Percentiles rank a stretch among this genome's conserved stretches.
Conservation (phyloP, 1,140 invertebrate species). For the Cherax destructor region DNA sequence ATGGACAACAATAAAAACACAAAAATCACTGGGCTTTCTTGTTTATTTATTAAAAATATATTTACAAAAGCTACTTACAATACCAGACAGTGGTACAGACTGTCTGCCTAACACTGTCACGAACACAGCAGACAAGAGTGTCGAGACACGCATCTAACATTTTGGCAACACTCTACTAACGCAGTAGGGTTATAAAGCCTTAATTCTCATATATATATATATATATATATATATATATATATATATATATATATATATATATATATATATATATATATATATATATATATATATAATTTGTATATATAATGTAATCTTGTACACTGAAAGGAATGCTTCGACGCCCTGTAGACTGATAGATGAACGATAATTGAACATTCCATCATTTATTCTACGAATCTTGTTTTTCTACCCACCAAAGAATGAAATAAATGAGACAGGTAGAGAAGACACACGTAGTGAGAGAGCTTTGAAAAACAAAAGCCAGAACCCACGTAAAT, state of each 20-base stretch:
- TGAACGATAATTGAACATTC: neutral
- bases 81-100: constrained; percentile 24
- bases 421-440: too few species aligned
- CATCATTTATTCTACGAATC: neutral
- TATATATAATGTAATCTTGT: neutral
- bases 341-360: neutral
- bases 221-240: constrained; percentile 30
- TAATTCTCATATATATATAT: neutral
- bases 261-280: constrained; percentile 41
- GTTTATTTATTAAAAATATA: constrained; percentile 59
- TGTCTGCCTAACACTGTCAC: neutral
- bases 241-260: constrained; percentile 53
- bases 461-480: too few species aligned
- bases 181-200: neutral
- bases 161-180: neutral
- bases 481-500: too few species aligned
- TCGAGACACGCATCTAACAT: neutral
- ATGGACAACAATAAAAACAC: neutral
- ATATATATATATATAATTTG: constrained; percentile 37
- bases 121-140: neutral
- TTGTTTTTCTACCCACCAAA: neutral
- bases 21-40: constrained; percentile 2
- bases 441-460: too few species aligned
- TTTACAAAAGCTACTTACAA: constrained; percentile 60
- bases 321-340: neutral